Percentiles rank a stretch among this genome's conserved stretches.
These are phyloP conservation scores for Zonotrichia albicollis DNA, from an alignment of 2,797 vertebrate species.

Conservation along the genomic window DNA sequence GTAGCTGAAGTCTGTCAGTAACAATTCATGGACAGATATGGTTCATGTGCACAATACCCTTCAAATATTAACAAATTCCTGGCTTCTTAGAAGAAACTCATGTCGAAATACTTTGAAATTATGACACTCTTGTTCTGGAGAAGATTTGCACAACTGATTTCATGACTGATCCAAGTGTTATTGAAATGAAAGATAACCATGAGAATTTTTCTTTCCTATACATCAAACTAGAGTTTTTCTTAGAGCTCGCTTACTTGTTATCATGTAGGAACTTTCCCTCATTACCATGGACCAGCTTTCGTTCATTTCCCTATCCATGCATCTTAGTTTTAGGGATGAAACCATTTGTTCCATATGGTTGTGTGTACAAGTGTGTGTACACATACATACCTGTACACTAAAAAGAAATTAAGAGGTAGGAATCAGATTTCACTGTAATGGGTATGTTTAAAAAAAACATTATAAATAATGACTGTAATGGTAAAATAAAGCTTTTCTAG, in stretches of 20 bases:
- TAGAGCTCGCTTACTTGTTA: neutral
- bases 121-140: neutral
- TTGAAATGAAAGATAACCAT: neutral
- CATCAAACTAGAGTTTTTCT: neutral
- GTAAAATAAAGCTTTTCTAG: neutral
- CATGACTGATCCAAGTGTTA: neutral
- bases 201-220: neutral
- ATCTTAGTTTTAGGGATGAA: neutral
- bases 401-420: neutral
- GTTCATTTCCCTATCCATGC: neutral
- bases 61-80: neutral
- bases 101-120: neutral
- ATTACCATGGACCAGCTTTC: neutral
- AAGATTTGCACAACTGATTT: neutral
- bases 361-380: neutral
- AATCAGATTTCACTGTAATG: neutral
- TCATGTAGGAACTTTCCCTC: neutral
- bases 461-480: neutral
- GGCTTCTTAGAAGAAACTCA: neutral
- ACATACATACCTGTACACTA: too few species aligned
- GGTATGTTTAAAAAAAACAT: neutral
- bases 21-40: neutral
- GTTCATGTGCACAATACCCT: neutral
- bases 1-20: neutral
- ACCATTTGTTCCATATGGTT: neutral